Evolutionary conservation across 2,797 vertebrate species (phyloP), one percentile per base, ranked within the genome.

Genomic region (Oreortyx pictus): DNA sequence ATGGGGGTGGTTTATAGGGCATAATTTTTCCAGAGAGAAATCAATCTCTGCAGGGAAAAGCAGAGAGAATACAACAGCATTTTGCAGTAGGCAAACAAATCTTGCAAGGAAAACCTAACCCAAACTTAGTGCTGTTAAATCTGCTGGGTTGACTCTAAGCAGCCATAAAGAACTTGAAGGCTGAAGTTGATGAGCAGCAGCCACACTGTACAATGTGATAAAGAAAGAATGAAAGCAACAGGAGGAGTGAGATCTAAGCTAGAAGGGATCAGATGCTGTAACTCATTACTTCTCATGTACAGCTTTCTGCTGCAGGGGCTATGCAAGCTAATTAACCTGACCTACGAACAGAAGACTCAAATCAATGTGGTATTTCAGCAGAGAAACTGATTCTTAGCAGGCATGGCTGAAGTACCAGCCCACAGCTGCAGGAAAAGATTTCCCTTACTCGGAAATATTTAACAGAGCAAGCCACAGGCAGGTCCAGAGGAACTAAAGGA

Each of bases 301-400:
- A 59, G 64, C 27, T 65, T 50, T 43, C 39, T 66, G 23, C 65
- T 37, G 37, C 70, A 92, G 82, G 62, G 81, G 75, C 87, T 52
- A 19, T 37, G 15, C 8, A 11, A 0, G 0, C 27, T 60, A 27
- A 70, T 46, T 25, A 59, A 23, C 6, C 10, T 5, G 10, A 37
- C 17, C 37, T 37, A 10, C 6, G 70, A 49, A 39, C 0, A 52
- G 13, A 15, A 78, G 68, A 19, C 29, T 57, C 54, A 73, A 50
- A 91, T n/a, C 82, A 73, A 11, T 31, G 18, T 4, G 8, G 46
- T 8, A 57, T 60, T 86, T 76, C 78, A 22, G 37, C 0, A 37
- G 14, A 50, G 35, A 60, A 91, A 23, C 14, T 24, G 43, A 57
- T 84, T 91, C 54, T 67, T 6, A 61, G 65, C 22, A 76, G 37